Evolutionary conservation across 2,888 invertebrate species (phyloP).

Genomic region (Oscheius myriophilus): DNA sequence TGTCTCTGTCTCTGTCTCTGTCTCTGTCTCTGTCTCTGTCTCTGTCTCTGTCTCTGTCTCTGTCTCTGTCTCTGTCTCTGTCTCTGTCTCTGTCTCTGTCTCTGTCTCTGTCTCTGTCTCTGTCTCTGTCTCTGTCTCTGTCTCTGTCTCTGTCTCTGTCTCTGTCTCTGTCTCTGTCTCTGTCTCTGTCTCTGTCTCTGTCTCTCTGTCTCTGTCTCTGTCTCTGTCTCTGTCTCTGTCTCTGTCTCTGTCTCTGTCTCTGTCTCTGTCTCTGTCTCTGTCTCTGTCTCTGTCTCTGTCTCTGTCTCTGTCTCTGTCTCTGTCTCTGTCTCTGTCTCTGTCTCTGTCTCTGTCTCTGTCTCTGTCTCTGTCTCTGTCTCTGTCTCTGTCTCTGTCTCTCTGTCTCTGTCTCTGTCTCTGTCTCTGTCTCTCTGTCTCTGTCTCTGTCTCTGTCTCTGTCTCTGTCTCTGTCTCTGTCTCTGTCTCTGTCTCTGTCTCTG

Average conservation of each 20-base stretch:
- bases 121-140: not conserved
- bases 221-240: not conserved
- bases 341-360: not conserved
- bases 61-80: not conserved
- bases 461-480: not conserved
- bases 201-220: too few relatives aligned
- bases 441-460: not conserved
- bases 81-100: not conserved
- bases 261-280: too few relatives aligned
- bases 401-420: not conserved
- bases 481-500: not conserved
- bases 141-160: not conserved
- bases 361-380: not conserved
- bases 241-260: not conserved
- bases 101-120: not conserved
- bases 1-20: not conserved
- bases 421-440: not conserved
- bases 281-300: not conserved
- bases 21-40: not conserved
- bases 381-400: too few relatives aligned
- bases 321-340: too few relatives aligned
- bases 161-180: not conserved
- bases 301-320: not conserved
- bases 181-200: not conserved
- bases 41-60: not conserved